These are phyloP conservation scores for Drosophila ironensis DNA, from an alignment of 1,140 invertebrate species.

Conservation along the genomic window DNA sequence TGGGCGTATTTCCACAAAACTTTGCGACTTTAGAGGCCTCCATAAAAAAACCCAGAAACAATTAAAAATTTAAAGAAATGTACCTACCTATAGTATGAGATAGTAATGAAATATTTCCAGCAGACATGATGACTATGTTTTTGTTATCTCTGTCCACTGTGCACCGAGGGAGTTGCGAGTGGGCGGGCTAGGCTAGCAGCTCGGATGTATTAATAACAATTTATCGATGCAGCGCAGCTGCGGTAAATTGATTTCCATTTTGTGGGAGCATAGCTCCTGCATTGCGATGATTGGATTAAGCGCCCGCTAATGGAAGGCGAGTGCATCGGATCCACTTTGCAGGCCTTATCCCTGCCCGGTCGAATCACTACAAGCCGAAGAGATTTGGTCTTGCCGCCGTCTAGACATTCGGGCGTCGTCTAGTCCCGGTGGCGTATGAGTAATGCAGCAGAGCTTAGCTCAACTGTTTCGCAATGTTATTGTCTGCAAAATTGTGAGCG, in stretches of 20 bases:
- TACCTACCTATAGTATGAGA: no score
- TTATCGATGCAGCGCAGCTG: conserved; percentile 38
- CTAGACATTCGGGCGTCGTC: conserved; percentile 68
- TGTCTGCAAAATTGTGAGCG: no score
- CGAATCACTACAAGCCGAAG: background rate
- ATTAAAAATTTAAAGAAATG: no score
- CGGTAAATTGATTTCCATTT: conserved; percentile 50
- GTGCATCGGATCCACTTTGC: background rate
- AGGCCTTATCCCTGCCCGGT: background rate
- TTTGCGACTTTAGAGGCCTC: no score
- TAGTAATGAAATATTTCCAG: no score
- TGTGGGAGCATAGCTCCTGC: conserved; percentile 35
- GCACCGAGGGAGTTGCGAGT: conserved; percentile 4
- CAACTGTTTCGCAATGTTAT: no score
- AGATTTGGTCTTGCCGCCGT: conserved; percentile 42
- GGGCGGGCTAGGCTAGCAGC: conserved; percentile 5
- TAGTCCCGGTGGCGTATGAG: conserved; percentile 42
- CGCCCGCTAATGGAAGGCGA: conserved; percentile 4
- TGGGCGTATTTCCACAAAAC: no score
- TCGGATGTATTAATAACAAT: conserved; percentile 47
- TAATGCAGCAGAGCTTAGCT: no score
- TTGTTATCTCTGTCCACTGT: no score
- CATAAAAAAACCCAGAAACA: no score
- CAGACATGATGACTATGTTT: no score
- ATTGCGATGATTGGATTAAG: conserved; percentile 43